Evolutionary conservation across 2,888 invertebrate genomes (phyloP), one percentile per base, ranked within the genome.

Genomic region (Brachyptera putata): DNA sequence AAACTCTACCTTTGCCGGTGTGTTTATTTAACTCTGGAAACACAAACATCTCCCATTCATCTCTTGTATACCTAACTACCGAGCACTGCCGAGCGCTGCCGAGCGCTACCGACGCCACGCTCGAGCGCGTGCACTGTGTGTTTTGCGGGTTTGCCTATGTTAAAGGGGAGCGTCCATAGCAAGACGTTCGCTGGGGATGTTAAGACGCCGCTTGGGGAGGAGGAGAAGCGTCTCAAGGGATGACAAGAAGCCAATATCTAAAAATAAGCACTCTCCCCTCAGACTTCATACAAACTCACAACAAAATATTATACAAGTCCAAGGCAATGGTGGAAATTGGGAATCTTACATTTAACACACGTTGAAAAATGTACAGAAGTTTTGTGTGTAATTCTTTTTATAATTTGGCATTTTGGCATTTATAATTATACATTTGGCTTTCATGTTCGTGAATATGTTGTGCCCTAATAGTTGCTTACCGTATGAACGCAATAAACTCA

Each of bases 171-270:
- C 39, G 49, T 41, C 39, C 18, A 49, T 30, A 53, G 59, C 50
- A 57, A 62, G 63, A 59, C 30, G 7, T n/a, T 30, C 30, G 30
- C 30, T 30, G 30, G 30, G 30, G 30, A 30, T 30, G 30, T 30
- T 30, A 30, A 30, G 30, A 30, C 30, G 30, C 30, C 30, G 11
- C 30, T 30, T 30, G 57, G 56, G 61, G 21, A 49, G 56, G 41
- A 55, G 55, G 34, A 58, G 48, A 46, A 30, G 48, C 39, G 50
- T 56, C 61, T 49, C 61, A 11, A 39, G 50, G 49, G 58, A 58
- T 30, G 30, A 30, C 50, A 14, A 59, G 37, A 59, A 59, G 55
- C 43, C 59, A 59, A 59, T 53, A 50, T 30, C 59, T 41, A 59
- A 58, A 50, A 58, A 58, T 58, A 34, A 57, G 30, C 59, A 53